Evolutionary conservation across 2,113 vertebrate species (phyloP).

Genomic region (Ochotona princeps): DNA sequence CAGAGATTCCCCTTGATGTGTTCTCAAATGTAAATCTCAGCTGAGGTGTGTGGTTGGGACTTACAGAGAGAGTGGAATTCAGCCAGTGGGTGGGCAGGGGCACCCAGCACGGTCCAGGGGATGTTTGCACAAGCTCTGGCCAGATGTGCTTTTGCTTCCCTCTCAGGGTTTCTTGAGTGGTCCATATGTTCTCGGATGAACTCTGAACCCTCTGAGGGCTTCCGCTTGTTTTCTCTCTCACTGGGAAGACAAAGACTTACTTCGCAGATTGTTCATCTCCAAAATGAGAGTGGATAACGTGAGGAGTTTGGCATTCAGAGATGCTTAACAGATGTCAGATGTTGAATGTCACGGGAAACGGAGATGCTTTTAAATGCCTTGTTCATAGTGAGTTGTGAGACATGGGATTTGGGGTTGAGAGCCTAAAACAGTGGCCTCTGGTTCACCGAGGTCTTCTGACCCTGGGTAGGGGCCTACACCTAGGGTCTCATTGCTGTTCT

Average conservation of each 20-base stretch:
- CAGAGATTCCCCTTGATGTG: background rate
- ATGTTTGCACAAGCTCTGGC: background rate
- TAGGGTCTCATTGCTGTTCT: accelerated
- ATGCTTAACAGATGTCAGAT: background rate
- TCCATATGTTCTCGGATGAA: background rate
- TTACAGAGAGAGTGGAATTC: background rate
- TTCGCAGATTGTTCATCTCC: background rate
- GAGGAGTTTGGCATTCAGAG: background rate
- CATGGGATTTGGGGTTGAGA: background rate
- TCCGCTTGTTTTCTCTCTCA: background rate
- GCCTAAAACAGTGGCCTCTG: background rate
- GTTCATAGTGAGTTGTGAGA: background rate
- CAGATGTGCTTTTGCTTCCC: background rate
- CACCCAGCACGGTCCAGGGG: accelerated
- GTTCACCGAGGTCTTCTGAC: background rate
- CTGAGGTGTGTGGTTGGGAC: background rate
- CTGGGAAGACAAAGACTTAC: background rate
- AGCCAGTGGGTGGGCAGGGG: background rate
- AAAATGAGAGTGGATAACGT: background rate
- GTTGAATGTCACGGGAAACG: background rate
- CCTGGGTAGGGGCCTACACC: background rate
- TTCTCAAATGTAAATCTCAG: background rate
- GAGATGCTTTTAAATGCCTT: background rate
- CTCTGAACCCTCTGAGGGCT: background rate
- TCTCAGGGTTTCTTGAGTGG: background rate